Evolutionary conservation across 2,888 invertebrate genomes (phyloP).

Genomic region (Gymnocheta viridis): DNA sequence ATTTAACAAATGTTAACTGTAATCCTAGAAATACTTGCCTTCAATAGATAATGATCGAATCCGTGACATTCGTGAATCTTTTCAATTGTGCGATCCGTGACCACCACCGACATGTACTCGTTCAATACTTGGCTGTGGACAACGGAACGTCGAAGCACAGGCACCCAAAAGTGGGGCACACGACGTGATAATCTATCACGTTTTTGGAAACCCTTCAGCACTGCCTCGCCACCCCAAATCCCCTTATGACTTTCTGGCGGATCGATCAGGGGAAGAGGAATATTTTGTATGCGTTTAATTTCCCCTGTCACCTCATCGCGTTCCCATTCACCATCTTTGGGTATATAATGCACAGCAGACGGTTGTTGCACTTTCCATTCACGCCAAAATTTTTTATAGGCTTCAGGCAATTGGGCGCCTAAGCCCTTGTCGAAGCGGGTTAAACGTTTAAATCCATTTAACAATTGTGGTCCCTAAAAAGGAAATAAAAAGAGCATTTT

Average conservation of each 20-base stretch:
- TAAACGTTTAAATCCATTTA: constrained; percentile 83
- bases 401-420: constrained; percentile 88
- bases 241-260: constrained; percentile 92
- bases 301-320: constrained; percentile 88
- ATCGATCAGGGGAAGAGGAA: constrained; percentile 88
- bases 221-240: constrained; percentile 98
- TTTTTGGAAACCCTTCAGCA: constrained; percentile 93
- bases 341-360: constrained; percentile 87
- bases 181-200: constrained; percentile 84
- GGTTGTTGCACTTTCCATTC: constrained; percentile 90
- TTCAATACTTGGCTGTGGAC: constrained; percentile 95
- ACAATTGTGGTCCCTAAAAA: constrained; percentile 77
- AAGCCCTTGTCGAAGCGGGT: constrained; percentile 86
- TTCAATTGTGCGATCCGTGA: constrained; percentile 91
- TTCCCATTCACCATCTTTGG: constrained; percentile 88
- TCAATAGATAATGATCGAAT: constrained; percentile 96
- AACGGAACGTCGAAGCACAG: constrained; percentile 89
- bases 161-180: constrained; percentile 94
- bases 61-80: constrained; percentile 95
- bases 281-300: constrained; percentile 88
- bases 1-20: no score
- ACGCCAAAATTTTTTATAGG: constrained; percentile 92
- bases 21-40: constrained; percentile 82
- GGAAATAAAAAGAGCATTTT: not conserved
- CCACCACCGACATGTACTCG: constrained; percentile 89